Conservation (phyloP, 1,140 invertebrate species). For the Sinella curviseta region DNA sequence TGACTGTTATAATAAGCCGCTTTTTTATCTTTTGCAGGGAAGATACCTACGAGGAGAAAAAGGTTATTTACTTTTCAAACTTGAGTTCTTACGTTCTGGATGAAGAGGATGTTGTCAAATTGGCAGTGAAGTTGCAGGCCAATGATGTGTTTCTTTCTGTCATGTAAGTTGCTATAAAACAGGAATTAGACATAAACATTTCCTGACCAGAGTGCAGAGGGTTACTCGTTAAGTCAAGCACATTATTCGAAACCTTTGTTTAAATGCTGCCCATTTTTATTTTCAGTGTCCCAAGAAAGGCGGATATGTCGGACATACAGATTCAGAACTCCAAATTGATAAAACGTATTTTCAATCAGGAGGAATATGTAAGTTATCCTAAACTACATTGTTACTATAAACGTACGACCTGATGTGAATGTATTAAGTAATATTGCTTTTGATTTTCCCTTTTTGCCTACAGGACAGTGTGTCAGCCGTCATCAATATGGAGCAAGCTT, state of each 20-base stretch:
- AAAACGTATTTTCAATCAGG: background rate
- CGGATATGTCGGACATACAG: background rate
- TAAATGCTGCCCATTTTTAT: too few relatives aligned
- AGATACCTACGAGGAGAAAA: conserved; percentile 26
- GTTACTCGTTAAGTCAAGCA: too few relatives aligned
- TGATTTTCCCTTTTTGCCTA: too few relatives aligned
- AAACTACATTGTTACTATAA: too few relatives aligned
- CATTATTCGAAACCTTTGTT: too few relatives aligned
- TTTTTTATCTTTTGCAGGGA: conserved; percentile 20
- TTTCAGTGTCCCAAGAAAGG: conserved; percentile 16
- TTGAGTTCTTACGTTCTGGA: background rate
- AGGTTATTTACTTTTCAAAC: conserved; percentile 31
- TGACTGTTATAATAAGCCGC: background rate
- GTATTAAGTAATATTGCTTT: too few relatives aligned
- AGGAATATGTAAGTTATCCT: conserved; percentile 7
- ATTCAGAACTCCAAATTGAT: background rate
- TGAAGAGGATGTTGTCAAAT: conserved; percentile 7
- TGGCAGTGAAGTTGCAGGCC: background rate
- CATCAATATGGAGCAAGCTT: background rate
- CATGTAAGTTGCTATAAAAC: background rate
- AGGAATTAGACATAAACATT: too few relatives aligned
- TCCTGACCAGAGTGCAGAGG: too few relatives aligned
- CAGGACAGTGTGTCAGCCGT: background rate
- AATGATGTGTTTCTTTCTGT: conserved; percentile 11
- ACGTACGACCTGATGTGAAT: too few relatives aligned